Conservation (phyloP, 2,888 invertebrate species). For the Cecidostiba fungosa region DNA sequence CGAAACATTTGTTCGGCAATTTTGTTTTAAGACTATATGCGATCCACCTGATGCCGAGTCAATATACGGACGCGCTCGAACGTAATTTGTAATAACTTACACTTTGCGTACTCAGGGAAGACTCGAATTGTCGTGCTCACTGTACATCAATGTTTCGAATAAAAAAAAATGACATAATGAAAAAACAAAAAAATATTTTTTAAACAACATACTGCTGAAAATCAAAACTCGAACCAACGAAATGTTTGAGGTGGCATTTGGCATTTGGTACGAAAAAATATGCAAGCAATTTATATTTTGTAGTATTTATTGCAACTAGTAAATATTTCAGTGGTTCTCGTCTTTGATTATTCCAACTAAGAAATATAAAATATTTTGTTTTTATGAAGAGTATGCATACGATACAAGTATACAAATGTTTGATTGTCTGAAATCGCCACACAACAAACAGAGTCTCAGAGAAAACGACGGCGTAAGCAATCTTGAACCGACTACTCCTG, state of each 20-base stretch:
- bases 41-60: neutral
- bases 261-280: neutral
- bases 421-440: too few species aligned
- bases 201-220: neutral
- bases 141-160: conserved; percentile 3
- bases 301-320: too few species aligned
- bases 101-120: conserved; percentile 29
- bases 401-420: too few species aligned
- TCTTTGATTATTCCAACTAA: too few species aligned
- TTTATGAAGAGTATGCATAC: too few species aligned
- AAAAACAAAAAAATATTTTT: neutral
- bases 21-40: neutral
- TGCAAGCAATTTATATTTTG: neutral
- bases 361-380: too few species aligned
- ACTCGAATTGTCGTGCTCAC: too few species aligned
- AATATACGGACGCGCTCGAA: neutral
- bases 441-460: neutral
- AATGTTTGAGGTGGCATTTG: neutral
- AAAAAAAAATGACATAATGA: conserved; percentile 2
- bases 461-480: neutral
- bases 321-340: too few species aligned
- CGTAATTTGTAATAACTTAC: neutral
- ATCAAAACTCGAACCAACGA: neutral
- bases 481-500: neutral
- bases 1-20: neutral